phyloP scores from a whole-genome alignment of 2,797 vertebrate species.

The Graptemys geographica region DNA sequence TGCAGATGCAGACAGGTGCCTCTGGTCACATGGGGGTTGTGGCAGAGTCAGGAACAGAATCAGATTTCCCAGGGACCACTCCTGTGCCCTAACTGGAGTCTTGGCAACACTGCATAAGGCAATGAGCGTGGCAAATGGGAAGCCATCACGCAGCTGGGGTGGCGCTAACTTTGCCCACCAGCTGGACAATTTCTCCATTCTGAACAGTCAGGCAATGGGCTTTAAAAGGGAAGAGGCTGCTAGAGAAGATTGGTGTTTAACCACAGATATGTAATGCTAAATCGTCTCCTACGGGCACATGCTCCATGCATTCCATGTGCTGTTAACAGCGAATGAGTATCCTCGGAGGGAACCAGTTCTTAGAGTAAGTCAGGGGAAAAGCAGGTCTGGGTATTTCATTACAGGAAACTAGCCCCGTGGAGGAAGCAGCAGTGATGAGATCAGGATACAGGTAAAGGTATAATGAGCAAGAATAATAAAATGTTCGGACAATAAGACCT shows the following conservation, averaged over 20 bases:
- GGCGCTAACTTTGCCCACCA: neutral
- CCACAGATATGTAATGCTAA: neutral
- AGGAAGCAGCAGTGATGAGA: neutral
- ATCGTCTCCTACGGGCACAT: accelerated
- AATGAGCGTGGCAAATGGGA: accelerated
- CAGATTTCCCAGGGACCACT: neutral
- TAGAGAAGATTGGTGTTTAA: neutral
- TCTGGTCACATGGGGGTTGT: neutral
- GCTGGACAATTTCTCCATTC: accelerated
- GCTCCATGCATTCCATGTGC: neutral
- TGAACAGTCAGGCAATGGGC: neutral
- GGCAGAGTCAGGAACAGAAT: accelerated
- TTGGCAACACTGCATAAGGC: accelerated
- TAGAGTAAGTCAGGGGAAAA: neutral
- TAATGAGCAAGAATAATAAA: neutral
- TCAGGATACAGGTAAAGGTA: neutral
- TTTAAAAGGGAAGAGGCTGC: neutral
- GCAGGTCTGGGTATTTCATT: neutral
- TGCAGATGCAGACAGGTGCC: neutral
- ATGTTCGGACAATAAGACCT: neutral
- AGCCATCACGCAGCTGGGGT: accelerated
- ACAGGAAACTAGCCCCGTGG: neutral
- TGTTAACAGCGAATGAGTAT: neutral
- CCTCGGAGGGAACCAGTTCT: accelerated
- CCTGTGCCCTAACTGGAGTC: neutral